Conservation (phyloP, 53 echinoderm and acorn worm species). For the Hippasteria phrygiana region DNA sequence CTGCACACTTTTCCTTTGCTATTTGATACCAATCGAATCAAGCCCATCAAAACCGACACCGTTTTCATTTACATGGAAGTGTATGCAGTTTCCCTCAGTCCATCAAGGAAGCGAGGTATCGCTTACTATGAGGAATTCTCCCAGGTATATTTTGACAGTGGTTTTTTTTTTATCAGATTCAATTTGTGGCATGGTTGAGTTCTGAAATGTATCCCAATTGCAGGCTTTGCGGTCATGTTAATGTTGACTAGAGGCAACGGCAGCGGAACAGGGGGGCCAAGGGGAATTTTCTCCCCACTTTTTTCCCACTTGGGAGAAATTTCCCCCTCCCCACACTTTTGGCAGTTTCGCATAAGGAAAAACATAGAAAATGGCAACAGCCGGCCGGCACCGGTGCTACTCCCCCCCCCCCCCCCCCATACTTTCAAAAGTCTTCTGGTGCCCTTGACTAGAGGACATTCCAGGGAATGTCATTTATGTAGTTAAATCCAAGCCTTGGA, state of each 20-base stretch:
- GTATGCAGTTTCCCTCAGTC: constrained; percentile 6
- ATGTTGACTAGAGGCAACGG: no score
- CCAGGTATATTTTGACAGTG: constrained; percentile 27
- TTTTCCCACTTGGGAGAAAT: no score
- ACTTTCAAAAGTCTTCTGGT: no score
- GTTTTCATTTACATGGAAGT: constrained; percentile 31
- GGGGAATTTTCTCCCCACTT: no score
- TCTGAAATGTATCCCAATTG: constrained; percentile 49
- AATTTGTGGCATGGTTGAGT: background rate
- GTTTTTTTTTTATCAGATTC: constrained; percentile 31
- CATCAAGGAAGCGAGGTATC: background rate
- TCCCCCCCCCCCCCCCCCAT: no score
- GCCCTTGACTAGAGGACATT: background rate
- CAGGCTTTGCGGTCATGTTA: background rate
- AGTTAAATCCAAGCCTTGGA: background rate
- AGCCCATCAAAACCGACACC: constrained; percentile 28
- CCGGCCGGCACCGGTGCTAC: no score
- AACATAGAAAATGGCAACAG: no score
- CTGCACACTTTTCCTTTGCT: constrained; percentile 1
- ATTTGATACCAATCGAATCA: constrained; percentile 59
- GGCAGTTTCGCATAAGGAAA: no score
- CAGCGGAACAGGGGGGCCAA: no score
- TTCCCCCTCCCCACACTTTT: no score
- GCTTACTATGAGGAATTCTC: constrained; percentile 52
- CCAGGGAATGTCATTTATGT: background rate